Evolutionary conservation across 2,797 vertebrate species (phyloP).

Genomic region (Danio aesculapii): DNA sequence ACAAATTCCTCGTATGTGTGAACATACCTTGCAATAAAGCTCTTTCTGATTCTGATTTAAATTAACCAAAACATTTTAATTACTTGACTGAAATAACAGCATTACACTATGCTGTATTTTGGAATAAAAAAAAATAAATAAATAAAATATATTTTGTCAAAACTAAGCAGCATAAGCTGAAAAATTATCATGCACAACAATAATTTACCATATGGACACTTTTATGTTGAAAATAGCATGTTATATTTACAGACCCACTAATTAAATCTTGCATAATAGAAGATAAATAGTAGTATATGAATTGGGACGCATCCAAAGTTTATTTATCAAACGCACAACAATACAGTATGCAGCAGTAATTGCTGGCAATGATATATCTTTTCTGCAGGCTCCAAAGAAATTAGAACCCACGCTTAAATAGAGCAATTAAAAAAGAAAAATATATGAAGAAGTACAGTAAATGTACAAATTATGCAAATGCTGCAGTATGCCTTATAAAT

Average conservation of each 20-base stretch:
- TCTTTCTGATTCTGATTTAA: too few relatives aligned
- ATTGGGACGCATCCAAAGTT: slow-evolving; percentile 5
- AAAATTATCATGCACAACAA: not conserved
- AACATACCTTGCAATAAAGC: too few relatives aligned
- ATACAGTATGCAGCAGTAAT: slow-evolving; percentile 9
- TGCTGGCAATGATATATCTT: not conserved
- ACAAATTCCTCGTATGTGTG: too few relatives aligned
- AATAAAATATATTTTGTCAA: too few relatives aligned
- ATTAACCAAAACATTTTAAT: too few relatives aligned
- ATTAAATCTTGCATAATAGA: not conserved
- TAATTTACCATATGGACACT: not conserved
- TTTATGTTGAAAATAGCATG: not conserved
- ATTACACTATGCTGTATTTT: too few relatives aligned
- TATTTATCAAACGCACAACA: slow-evolving; percentile 15
- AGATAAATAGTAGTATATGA: slow-evolving; percentile 15
- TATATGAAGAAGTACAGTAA: not conserved
- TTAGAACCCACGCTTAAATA: not conserved
- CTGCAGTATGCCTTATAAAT: not conserved
- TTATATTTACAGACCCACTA: not conserved
- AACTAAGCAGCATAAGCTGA: not conserved
- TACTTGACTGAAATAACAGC: too few relatives aligned
- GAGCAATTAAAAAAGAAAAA: slow-evolving; percentile 17
- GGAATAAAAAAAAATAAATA: too few relatives aligned
- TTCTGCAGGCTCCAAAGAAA: slow-evolving; percentile 16
- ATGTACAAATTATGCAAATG: slow-evolving; percentile 20